Percentiles rank a stretch among this genome's conserved stretches.
Evolutionary conservation across 1,140 invertebrate species (phyloP).

Genomic region (Hyles vespertilio): DNA sequence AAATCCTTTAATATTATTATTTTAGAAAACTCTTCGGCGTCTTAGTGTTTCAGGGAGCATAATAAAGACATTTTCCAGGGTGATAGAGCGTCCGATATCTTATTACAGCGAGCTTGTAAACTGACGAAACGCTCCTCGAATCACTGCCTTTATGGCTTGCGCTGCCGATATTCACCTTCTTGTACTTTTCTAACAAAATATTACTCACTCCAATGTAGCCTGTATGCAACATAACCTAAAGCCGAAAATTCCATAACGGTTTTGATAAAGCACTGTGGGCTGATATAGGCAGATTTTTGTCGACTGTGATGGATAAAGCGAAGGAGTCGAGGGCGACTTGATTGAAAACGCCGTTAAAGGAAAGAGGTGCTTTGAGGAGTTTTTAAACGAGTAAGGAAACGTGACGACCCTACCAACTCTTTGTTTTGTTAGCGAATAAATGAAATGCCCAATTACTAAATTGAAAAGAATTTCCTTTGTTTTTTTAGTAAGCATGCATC

Average conservation of each 20-base stretch:
- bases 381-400: neutral
- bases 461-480: too few relatives aligned
- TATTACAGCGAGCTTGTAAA: slow-evolving; percentile 62
- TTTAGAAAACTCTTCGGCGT: neutral
- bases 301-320: slow-evolving; percentile 53
- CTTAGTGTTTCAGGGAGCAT: slow-evolving; percentile 37
- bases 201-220: slow-evolving; percentile 20
- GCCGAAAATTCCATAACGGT: slow-evolving; percentile 9
- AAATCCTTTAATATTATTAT: too few relatives aligned
- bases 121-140: slow-evolving; percentile 56
- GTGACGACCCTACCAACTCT: slow-evolving; percentile 1
- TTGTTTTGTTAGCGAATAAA: slow-evolving; percentile 2
- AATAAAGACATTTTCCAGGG: slow-evolving; percentile 59
- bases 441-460: neutral
- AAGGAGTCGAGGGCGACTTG: slow-evolving; percentile 43
- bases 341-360: slow-evolving; percentile 53
- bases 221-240: slow-evolving; percentile 10
- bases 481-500: too few relatives aligned
- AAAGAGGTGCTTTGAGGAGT: slow-evolving; percentile 8
- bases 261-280: slow-evolving; percentile 22
- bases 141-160: slow-evolving; percentile 59
- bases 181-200: slow-evolving; percentile 31
- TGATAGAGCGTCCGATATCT: slow-evolving; percentile 63
- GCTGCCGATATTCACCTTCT: slow-evolving; percentile 56
- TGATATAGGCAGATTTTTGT: slow-evolving; percentile 60